Evolutionary conservation across 2,888 invertebrate species (phyloP), one percentile per base, ranked within the genome.

Genomic region (Caenorhabditis becei): DNA sequence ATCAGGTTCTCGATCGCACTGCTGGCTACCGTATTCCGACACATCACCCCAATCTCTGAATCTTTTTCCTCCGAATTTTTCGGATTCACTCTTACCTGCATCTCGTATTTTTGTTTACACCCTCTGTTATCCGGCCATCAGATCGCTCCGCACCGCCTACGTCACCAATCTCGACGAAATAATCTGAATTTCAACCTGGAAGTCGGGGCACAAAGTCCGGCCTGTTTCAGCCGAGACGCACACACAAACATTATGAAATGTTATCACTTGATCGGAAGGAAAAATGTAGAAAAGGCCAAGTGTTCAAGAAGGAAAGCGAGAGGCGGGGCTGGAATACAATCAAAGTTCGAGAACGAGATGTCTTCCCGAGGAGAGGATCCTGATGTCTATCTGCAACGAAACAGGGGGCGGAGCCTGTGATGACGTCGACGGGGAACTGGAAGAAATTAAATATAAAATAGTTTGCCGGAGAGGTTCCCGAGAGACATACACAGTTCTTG

Each of bases 271-370:
- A 41, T 26, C 41, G 54, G 23, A 14, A 53, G 11, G 24, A 51
- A 49, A n/a, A n/a, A n/a, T n/a, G 23, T 16, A 1, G n/a, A 14
- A 35, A 51, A 69, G 70, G 32, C 61, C 70, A 70, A 70, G 70
- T 70, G 70, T 70, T 70, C 70, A 70, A 41, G 59, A 59, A 59
- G 56, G 20, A 47, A 28, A n/a, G 49, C 35, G 18, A 32, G 24
- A 24, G 23, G 35, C 20, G 53, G 37, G 14, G 47, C 7, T 10
- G 47, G 2, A 20, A 18, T 2, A 69, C 69, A 69, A 70, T 35
- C 70, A 61, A 70, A 70, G 70, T 61, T 70, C 70, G 59, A 61
- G 59, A 59, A 51, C 70, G 51, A 23, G 24, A 24, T 24, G 4
- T 18, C n/a, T 18, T 18, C 18, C 2, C 18, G n/a, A 16, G 2